Evolutionary conservation across 2,888 invertebrate species (phyloP).

Genomic region (Elegia similella): DNA sequence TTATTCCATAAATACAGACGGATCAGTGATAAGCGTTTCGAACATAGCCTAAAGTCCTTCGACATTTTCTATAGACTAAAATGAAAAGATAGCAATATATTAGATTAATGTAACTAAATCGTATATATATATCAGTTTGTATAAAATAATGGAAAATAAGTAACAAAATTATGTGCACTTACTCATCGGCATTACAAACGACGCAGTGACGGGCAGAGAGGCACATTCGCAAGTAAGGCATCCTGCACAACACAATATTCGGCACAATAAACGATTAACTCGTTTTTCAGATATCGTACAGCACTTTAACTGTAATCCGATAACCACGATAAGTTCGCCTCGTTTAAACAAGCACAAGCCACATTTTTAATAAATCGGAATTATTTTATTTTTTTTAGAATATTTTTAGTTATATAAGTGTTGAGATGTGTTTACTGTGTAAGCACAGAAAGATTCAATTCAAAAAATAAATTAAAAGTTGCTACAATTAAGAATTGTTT

Average conservation of each 20-base stretch:
- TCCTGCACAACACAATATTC: conserved; percentile 74
- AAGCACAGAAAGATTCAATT: conserved; percentile 86
- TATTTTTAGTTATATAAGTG: conserved; percentile 86
- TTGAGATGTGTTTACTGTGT: conserved; percentile 88
- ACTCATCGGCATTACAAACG: conserved; percentile 50
- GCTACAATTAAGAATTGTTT: conserved; percentile 82
- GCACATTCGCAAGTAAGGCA: conserved; percentile 43
- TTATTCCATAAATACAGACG: conserved; percentile 34
- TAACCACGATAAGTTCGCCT: conserved; percentile 68
- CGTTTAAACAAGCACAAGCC: conserved; percentile 71
- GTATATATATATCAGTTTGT: conserved; percentile 79
- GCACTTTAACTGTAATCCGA: conserved; percentile 65
- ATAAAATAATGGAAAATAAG: conserved; percentile 74
- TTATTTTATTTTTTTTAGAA: conserved; percentile 79
- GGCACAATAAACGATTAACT: conserved; percentile 70
- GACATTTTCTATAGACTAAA: conserved; percentile 78
- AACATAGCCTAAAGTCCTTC: conserved; percentile 61
- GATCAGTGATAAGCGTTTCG: conserved; percentile 44
- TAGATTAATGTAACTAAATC: conserved; percentile 78
- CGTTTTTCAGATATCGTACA: conserved; percentile 57
- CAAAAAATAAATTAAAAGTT: conserved; percentile 85
- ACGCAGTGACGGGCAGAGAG: conserved; percentile 50
- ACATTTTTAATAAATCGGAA: conserved; percentile 68
- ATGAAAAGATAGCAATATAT: conserved; percentile 81
- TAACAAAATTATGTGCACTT: conserved; percentile 64